Evolutionary conservation across 2,113 vertebrate genomes (phyloP).

Genomic region (Equus quagga): DNA sequence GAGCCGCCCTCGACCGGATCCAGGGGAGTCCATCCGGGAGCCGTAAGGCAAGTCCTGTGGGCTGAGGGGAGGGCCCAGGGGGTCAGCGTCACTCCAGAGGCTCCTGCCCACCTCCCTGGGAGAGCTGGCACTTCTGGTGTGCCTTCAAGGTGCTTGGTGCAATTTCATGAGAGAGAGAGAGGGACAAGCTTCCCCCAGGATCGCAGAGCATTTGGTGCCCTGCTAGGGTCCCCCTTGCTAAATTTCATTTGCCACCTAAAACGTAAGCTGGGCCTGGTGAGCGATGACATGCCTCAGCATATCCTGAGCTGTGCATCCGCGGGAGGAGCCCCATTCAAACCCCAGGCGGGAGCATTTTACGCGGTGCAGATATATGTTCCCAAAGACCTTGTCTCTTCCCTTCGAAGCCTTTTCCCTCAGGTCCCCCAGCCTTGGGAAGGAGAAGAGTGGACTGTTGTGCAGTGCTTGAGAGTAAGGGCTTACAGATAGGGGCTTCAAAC

Average conservation of each 20-base stretch:
- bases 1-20: not conserved
- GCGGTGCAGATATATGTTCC: too few relatives aligned
- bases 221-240: not conserved
- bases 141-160: not conserved
- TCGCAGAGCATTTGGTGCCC: too few relatives aligned
- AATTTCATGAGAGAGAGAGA: too few relatives aligned
- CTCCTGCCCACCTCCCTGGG: not conserved
- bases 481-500: not conserved
- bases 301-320: not conserved
- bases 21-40: not conserved
- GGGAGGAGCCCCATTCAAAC: not conserved
- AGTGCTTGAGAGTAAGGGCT: too few relatives aligned
- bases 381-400: not conserved
- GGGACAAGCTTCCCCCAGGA: too few relatives aligned
- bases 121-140: not conserved
- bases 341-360: not conserved
- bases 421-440: not conserved
- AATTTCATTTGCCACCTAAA: not conserved
- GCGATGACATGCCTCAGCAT: fast-evolving
- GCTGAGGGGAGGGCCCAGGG: not conserved
- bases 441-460: too few relatives aligned
- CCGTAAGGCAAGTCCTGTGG: not conserved
- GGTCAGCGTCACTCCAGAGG: not conserved
- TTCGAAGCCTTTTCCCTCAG: not conserved
- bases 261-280: not conserved